Evolutionary conservation across 2,888 invertebrate genomes (phyloP).

Genomic region (Drosophila meridionalis): DNA sequence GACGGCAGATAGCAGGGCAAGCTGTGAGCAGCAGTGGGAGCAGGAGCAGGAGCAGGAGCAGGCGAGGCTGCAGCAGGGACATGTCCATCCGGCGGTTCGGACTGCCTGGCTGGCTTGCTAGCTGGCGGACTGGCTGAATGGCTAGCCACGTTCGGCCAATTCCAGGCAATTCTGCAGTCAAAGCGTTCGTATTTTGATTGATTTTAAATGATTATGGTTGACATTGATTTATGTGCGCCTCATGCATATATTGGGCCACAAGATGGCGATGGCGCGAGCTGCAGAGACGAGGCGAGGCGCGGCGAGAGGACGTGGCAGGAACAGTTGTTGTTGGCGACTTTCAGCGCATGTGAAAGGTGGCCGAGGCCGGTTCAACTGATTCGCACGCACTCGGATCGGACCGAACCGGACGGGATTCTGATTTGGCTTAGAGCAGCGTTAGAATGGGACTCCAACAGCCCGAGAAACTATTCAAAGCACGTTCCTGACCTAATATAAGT

Average conservation of each 20-base stretch:
- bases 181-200: constrained; percentile 84
- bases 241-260: constrained; percentile 83
- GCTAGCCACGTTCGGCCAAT: constrained; percentile 78
- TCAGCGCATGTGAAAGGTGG: constrained; percentile 64
- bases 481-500: constrained; percentile 84
- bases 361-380: constrained; percentile 55
- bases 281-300: constrained; percentile 5
- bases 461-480: constrained; percentile 80
- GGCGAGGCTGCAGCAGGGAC: constrained; percentile 24
- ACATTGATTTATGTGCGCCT: constrained; percentile 84
- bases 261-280: constrained; percentile 67
- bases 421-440: constrained; percentile 75
- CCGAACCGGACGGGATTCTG: constrained; percentile 38
- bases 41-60: constrained; percentile 10
- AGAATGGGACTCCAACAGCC: constrained; percentile 35
- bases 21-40: constrained; percentile 17
- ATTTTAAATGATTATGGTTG: constrained; percentile 85
- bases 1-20: constrained; percentile 80
- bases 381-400: constrained; percentile 64
- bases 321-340: constrained; percentile 40
- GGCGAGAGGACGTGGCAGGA: constrained; percentile 12
- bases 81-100: constrained; percentile 59
- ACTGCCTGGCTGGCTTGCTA: constrained; percentile 36
- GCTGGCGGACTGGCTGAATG: constrained; percentile 29
- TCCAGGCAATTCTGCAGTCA: constrained; percentile 82